These are phyloP conservation scores for Dryobota labecula DNA, from an alignment of 2,888 invertebrate species.

Conservation along the genomic window DNA sequence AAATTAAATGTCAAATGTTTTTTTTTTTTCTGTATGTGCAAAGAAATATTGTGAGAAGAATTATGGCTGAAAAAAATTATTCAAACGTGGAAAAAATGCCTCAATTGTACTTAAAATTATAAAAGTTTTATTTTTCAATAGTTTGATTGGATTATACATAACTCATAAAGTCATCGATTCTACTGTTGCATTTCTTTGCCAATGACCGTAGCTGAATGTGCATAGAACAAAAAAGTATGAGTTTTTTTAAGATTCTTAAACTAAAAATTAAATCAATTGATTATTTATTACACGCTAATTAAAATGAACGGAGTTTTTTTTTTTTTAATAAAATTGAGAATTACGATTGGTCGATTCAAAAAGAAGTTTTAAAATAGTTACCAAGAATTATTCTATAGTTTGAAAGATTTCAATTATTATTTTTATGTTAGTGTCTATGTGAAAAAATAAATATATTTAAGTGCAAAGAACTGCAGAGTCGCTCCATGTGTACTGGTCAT, in stretches of 20 bases:
- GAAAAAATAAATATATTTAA: not conserved
- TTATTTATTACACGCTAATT: slow-evolving; percentile 37
- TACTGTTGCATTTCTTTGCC: slow-evolving; percentile 30
- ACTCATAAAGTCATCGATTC: slow-evolving; percentile 44
- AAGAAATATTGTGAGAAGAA: too few relatives aligned
- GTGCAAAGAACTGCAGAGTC: not conserved
- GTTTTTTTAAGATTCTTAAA: slow-evolving; percentile 13
- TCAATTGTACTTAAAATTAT: slow-evolving; percentile 41
- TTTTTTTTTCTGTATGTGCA: not conserved
- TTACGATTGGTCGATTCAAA: not conserved
- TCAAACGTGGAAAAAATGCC: not conserved
- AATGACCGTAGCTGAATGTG: not conserved
- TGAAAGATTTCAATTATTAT: not conserved
- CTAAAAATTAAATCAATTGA: slow-evolving; percentile 42
- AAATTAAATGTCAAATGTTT: not conserved
- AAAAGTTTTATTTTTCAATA: slow-evolving; percentile 29
- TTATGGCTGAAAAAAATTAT: not conserved
- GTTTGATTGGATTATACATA: slow-evolving; percentile 32
- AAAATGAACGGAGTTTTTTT: not conserved
- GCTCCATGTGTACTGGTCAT: not conserved
- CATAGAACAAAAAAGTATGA: slow-evolving; percentile 14
- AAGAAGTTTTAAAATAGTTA: not conserved
- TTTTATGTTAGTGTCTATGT: too few relatives aligned
- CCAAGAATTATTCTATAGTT: not conserved
- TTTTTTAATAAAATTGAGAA: slow-evolving; percentile 19